Evolutionary conservation across 1,140 invertebrate genomes (phyloP), one percentile per base, ranked within the genome.

Genomic region (Hycleus phaleratus): DNA sequence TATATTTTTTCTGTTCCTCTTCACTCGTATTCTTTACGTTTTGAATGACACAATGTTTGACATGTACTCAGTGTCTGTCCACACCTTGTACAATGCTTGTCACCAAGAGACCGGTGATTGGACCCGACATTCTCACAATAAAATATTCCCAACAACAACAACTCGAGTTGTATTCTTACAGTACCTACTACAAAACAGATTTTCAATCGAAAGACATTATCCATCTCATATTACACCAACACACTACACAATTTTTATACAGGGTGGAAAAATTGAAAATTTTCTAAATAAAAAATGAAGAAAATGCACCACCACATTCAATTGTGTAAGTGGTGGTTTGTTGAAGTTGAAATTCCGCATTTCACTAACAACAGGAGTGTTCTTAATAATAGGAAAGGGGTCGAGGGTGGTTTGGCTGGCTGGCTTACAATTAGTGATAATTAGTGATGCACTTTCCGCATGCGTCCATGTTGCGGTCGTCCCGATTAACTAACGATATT

Each of bases 401-500:
- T 18, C 18, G 18, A 18, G 18, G 18, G 18, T 18, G 18, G 18
- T 18, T 18, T 18, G 18, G 18, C 18, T 18, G 32, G 32, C 7
- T 56, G 63, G 58, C 46, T 65, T 61, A 65, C 63, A 67, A 67
- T 68, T 68, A 68, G 66, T 64, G 64, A 68, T 68, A 68, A 68
- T 68, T 68, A 68, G 63, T 66, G 60, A 63, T 68, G 66, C 65
- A 48, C 61, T 59, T 58, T 50, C 51, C 62, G 54, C 61, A 54
- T 63, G 52, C 55, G 46, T 38, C 54, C 56, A 49, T 57, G 57
- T 65, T 62, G 61, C 50, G 63, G 60, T 32, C 59, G 38, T 51
- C 51, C 56, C 58, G 61, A 68, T 68, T 68, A 68, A 65, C 64
- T 68, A 68, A 68, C 62, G 66, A 68, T 49, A 56, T 65, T 65